Base-by-base conservation (phyloP, 1,140 invertebrate species). In the Lerema accius region DNA sequence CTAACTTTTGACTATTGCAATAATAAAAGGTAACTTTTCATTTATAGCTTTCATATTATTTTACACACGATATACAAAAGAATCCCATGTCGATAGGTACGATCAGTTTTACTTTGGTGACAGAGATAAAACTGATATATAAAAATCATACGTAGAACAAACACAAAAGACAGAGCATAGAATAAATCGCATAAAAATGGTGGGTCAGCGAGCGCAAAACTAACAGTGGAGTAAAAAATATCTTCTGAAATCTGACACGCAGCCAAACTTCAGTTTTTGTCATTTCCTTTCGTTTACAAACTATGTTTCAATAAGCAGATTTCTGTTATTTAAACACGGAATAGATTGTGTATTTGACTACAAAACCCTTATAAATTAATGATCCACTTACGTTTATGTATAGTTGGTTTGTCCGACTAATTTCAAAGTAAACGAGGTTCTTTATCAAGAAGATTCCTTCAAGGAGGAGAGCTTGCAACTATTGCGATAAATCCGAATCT, bases 281-380 rank as follows among this genome's bases (percentile, higher is more conserved):
- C 19, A 11, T 26, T 42, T 11, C 11, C 11, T 19, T 0, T n/a
- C 17, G 51, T 0, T 17, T 16, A 35, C 2, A 11, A 11, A 55
- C 40, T 19, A 26, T 19, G 42, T 42, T 55, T 55, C 51, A 55
- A 17, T 42, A 39, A 53, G 39, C 49, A 37, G 49, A 51, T 51
- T 37, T 15, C 14, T 17, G 13, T 19, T 19, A 9, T 35, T 23
- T 23, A 3, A 23, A 23, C 19, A 23, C 19, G 2, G 19, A 23
- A 3, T 23, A 5, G 5, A 3, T 23, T 23, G 19, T 23, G 19
- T 23, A 23, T 23, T 5, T 23, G 19, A 23, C 2, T n/a, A n/a
- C n/a, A n/a, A n/a, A n/a, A n/a, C n/a, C n/a, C n/a, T n/a, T n/a
- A n/a, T n/a, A n/a, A n/a, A n/a, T n/a, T n/a, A n/a, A n/a, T n/a